Evolutionary conservation across 2,888 invertebrate species (phyloP).

Genomic region (Eustalomyia histrio): DNA sequence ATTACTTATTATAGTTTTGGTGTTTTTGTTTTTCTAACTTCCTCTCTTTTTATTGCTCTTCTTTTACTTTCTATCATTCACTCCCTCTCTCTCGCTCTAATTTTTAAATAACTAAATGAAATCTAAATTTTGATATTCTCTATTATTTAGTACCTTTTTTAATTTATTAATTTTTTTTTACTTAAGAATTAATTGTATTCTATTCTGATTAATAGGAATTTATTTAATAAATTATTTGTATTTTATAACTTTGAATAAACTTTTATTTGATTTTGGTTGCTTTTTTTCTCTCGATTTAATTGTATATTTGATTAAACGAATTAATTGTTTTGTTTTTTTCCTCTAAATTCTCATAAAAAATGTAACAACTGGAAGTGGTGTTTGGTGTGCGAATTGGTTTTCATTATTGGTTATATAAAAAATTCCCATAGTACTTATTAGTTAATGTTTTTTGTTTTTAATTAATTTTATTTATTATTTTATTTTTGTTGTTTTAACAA

Average conservation of each 20-base stretch:
- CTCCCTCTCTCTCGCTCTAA: background rate
- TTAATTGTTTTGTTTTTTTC: constrained; percentile 33
- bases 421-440: constrained; percentile 62
- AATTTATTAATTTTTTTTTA: constrained; percentile 26
- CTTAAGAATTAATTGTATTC: constrained; percentile 47
- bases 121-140: constrained; percentile 43
- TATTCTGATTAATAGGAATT: constrained; percentile 56
- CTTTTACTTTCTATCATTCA: constrained; percentile 7
- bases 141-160: constrained; percentile 38
- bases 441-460: constrained; percentile 47
- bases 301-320: constrained; percentile 59
- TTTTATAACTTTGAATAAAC: constrained; percentile 54
- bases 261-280: constrained; percentile 57
- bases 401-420: constrained; percentile 55
- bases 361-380: constrained; percentile 74
- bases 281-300: constrained; percentile 41
- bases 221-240: constrained; percentile 53
- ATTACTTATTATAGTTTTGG: constrained; percentile 30
- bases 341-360: constrained; percentile 62
- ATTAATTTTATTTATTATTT: constrained; percentile 5
- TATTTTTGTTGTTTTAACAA: constrained; percentile 41
- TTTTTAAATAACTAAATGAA: constrained; percentile 43
- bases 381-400: constrained; percentile 76
- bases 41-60: background rate
- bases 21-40: constrained; percentile 15